These are phyloP conservation scores for Drosophila seclusa DNA, from an alignment of 2,888 invertebrate species.

Conservation along the genomic window DNA sequence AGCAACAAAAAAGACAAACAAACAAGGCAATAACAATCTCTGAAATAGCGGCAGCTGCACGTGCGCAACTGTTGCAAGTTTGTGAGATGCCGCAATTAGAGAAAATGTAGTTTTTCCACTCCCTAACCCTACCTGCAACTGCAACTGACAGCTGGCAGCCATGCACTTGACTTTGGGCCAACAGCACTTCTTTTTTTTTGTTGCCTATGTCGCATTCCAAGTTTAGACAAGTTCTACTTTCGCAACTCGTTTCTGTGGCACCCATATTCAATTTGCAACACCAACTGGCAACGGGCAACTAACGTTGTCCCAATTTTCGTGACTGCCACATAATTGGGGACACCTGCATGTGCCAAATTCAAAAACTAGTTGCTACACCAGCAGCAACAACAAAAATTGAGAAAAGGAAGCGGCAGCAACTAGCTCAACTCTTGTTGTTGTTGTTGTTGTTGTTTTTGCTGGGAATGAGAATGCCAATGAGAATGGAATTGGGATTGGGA, in stretches of 20 bases:
- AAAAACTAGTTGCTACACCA: constrained; percentile 66
- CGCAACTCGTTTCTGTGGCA: constrained; percentile 67
- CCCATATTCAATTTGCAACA: constrained; percentile 72
- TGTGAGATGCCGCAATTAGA: constrained; percentile 26
- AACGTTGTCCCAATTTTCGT: constrained; percentile 75
- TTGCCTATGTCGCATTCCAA: constrained; percentile 52
- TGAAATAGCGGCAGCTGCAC: constrained; percentile 39
- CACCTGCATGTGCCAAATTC: constrained; percentile 80
- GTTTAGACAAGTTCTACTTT: constrained; percentile 77
- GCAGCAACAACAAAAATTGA: constrained; percentile 18
- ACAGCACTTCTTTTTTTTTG: constrained; percentile 24
- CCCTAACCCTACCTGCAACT: constrained; percentile 7
- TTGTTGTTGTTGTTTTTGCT: background rate
- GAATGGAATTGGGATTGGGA: constrained; percentile 1
- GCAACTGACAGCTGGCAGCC: constrained; percentile 4
- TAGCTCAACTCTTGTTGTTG: constrained; percentile 6
- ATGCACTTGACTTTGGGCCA: constrained; percentile 41
- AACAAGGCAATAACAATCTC: constrained; percentile 38
- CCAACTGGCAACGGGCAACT: constrained; percentile 25
- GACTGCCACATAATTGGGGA: constrained; percentile 73
- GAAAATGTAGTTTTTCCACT: background rate
- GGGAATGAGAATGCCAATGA: constrained; percentile 9
- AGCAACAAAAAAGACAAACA: constrained; percentile 36
- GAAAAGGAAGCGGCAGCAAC: constrained; percentile 34
- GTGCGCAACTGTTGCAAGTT: constrained; percentile 65